phyloP scores from a whole-genome alignment of 1,140 invertebrate species.

The Hyphantria cunea region DNA sequence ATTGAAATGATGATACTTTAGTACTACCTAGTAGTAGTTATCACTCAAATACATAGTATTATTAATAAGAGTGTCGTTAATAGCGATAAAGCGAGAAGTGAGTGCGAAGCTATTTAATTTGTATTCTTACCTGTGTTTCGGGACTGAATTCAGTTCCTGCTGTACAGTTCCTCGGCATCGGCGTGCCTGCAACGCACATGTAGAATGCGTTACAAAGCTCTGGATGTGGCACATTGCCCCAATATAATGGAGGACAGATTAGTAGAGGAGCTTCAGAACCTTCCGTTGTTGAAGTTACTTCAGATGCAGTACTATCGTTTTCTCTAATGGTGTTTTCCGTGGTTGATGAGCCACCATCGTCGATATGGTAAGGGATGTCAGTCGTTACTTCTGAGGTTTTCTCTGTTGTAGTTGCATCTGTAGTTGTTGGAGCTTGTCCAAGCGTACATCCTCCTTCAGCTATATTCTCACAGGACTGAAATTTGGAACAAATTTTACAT shows the following conservation, averaged over 20 bases:
- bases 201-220: conserved; percentile 28
- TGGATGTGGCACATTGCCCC: conserved; percentile 32
- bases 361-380: no score
- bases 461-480: conserved; percentile 12
- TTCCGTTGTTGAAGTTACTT: conserved; percentile 4
- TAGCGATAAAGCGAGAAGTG: no score
- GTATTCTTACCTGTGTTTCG: background rate
- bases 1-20: no score
- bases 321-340: conserved; percentile 25
- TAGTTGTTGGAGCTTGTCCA: background rate
- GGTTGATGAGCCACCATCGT: background rate
- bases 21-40: no score
- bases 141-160: conserved; percentile 39
- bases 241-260: conserved; percentile 35
- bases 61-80: no score
- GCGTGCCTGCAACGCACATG: conserved; percentile 25
- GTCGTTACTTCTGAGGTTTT: background rate
- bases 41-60: no score
- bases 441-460: conserved; percentile 14
- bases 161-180: conserved; percentile 31
- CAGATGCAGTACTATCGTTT: background rate
- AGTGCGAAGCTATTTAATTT: background rate
- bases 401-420: background rate
- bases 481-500: background rate
- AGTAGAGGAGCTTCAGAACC: conserved; percentile 3